phyloP scores from a whole-genome alignment of 2,888 invertebrate species.

The Oligia latruncula region DNA sequence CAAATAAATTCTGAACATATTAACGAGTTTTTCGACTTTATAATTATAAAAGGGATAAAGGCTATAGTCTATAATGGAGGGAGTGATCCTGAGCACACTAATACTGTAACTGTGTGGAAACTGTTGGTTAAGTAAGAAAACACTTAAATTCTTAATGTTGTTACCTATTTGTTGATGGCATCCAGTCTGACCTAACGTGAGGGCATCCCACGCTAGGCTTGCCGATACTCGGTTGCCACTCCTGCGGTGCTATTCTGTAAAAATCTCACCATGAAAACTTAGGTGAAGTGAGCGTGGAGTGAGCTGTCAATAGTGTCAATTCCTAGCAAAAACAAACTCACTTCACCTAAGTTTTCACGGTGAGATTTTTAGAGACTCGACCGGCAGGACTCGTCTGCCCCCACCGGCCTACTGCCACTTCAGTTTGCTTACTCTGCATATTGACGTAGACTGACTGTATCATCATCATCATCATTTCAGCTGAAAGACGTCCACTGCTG shows the following conservation, averaged over 20 bases:
- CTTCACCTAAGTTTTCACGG: too few species aligned
- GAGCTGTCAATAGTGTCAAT: too few species aligned
- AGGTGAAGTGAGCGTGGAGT: too few species aligned
- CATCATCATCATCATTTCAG: too few species aligned
- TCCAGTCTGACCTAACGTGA: background rate
- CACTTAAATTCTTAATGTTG: too few species aligned
- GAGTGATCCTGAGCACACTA: background rate
- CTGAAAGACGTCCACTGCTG: too few species aligned
- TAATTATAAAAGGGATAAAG: conserved; percentile 30
- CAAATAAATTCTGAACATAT: conserved; percentile 52
- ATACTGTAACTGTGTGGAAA: too few species aligned
- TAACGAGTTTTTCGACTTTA: conserved; percentile 60
- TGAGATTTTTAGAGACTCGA: too few species aligned
- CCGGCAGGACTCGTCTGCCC: background rate
- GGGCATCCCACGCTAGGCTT: background rate
- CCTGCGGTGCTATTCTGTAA: too few species aligned
- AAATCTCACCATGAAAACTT: too few species aligned
- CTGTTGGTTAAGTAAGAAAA: conserved; percentile 7
- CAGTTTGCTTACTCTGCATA: background rate
- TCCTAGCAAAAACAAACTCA: too few species aligned
- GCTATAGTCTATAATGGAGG: conserved; percentile 9
- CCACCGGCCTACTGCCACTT: too few species aligned
- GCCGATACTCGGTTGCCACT: background rate
- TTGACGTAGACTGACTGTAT: background rate
- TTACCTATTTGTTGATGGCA: background rate